These are phyloP conservation scores for Pammene aurita DNA, from an alignment of 2,888 invertebrate genomes.

Conservation along the genomic window DNA sequence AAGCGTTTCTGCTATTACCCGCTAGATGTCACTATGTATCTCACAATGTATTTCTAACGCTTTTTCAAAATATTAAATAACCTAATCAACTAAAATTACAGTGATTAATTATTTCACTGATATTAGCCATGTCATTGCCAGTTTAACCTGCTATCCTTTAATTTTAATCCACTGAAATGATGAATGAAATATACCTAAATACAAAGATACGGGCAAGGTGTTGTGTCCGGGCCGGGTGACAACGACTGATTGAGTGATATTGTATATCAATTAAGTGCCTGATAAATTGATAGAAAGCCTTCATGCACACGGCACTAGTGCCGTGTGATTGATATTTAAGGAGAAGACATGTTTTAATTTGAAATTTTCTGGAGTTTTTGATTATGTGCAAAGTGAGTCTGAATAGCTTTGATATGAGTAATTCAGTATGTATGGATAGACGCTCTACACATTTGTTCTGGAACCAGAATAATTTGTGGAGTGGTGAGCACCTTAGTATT, in stretches of 20 bases:
- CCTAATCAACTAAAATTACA: not conserved
- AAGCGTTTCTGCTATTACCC: constrained; percentile 46
- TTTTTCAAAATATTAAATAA: not conserved
- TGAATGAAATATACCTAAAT: constrained; percentile 11
- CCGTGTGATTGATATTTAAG: constrained; percentile 71
- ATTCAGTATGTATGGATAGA: too few relatives aligned
- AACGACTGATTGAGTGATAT: constrained; percentile 40
- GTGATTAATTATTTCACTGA: not conserved
- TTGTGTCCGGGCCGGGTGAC: not conserved
- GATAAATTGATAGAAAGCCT: constrained; percentile 52
- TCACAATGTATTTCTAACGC: not conserved
- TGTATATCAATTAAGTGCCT: constrained; percentile 42
- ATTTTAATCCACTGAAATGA: constrained; percentile 25
- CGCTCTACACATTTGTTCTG: too few relatives aligned
- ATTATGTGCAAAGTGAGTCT: too few relatives aligned
- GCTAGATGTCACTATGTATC: constrained; percentile 58
- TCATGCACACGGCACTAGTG: constrained; percentile 64
- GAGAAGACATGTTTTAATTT: constrained; percentile 47
- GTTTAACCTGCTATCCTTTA: constrained; percentile 3
- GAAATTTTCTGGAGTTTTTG: too few relatives aligned
- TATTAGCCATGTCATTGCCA: not conserved
- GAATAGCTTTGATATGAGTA: too few relatives aligned
- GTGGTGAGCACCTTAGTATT: too few relatives aligned
- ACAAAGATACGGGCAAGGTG: not conserved
- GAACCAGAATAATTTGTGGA: too few relatives aligned